Conservation (phyloP, 2,888 invertebrate species). For the Dexiosoma caninum region DNA sequence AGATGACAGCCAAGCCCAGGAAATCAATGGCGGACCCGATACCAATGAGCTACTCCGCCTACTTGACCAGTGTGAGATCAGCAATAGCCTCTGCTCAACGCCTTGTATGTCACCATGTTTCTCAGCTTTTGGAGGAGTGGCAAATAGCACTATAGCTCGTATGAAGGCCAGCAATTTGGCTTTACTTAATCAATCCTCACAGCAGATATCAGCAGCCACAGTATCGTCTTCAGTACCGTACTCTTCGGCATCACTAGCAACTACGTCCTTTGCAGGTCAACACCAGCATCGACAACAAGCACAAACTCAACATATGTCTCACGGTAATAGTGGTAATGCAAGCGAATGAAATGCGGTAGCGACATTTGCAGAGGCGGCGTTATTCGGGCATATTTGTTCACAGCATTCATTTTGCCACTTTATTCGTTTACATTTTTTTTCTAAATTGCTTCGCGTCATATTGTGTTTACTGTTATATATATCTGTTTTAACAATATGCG, state of each 20-base stretch:
- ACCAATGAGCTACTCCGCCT: conserved; percentile 93
- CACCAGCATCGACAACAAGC: conserved; percentile 48
- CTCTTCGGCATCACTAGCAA: conserved; percentile 61
- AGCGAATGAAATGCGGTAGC: conserved; percentile 75
- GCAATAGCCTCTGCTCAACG: conserved; percentile 86
- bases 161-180: conserved; percentile 82
- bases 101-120: conserved; percentile 86
- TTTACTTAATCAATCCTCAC: conserved; percentile 80
- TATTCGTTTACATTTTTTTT: conserved; percentile 41
- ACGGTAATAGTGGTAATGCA: conserved; percentile 64
- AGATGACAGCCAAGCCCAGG: conserved; percentile 84
- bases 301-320: conserved; percentile 50
- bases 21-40: conserved; percentile 89
- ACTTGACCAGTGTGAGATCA: conserved; percentile 95
- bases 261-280: conserved; percentile 44
- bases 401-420: conserved; percentile 54
- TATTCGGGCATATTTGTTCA: conserved; percentile 72
- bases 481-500: conserved; percentile 49
- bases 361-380: conserved; percentile 68
- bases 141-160: conserved; percentile 79
- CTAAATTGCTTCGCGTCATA: conserved; percentile 47
- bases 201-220: conserved; percentile 66
- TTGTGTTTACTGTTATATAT: conserved; percentile 50
- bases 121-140: conserved; percentile 76
- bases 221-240: conserved; percentile 54